Evolutionary conservation across 1,140 invertebrate species (phyloP), one percentile per base, ranked within the genome.

Genomic region (Pinna nobilis): DNA sequence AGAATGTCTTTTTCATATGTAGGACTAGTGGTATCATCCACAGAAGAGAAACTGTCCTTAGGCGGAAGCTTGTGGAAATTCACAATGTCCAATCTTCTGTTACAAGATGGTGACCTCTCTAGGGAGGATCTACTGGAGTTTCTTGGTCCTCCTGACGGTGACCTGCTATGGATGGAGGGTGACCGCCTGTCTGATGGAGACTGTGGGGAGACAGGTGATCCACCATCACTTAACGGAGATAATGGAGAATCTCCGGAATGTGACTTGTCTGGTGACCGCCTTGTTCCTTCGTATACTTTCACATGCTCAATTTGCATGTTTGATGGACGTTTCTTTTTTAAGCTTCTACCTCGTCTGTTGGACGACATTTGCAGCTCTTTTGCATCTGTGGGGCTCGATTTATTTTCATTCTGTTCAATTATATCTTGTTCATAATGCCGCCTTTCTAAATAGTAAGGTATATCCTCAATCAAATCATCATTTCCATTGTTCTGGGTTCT

Each of bases 11-110:
- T 81, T 44, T 89, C 88, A 33, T 81, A 70, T 9, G 84, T 81
- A 23, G 86, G 85, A 69, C 86, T 89, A 11, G 90, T 78, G 2
- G 90, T 88, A 78, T 91, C 90, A 83, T 91, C 90, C 25, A 86
- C 82, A 66, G 83, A 85, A 7, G 90, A 91, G 69, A 85, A 91
- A 76, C 87, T 90, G 39, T 87, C 85, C 39, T 83, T 85, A 11
- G 88, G 81, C 15, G 90, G 90, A 11, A 90, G 83, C 47, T 86
- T 86, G 69, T 88, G 84, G 39, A 83, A 82, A 44, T 81, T 83
- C 7, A 90, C 86, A 47, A 89, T 80, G 53, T 90, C 89, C 73
- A 88, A 79, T 18, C 84, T 76, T 69, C 82, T 78, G 61, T 79
- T 75, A 20, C 77, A 64, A 1, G 81, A 78, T 15, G 84, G 84